These are phyloP conservation scores for Paedocypris micromegethes DNA, from an alignment of 2,797 vertebrate species.

Conservation along the genomic window DNA sequence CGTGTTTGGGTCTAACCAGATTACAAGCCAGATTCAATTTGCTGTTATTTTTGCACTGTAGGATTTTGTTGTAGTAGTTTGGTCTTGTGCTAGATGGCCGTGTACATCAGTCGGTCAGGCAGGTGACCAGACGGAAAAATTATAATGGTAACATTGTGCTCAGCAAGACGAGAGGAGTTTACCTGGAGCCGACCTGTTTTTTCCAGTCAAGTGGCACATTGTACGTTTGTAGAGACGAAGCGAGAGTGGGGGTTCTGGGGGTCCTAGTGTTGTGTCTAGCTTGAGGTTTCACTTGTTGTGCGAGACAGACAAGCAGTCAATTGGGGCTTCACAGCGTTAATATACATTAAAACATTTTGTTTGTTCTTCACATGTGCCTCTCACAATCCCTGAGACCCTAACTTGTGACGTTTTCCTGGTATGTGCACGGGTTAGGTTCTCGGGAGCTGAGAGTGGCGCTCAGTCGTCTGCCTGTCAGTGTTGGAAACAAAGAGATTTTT, in stretches of 20 bases:
- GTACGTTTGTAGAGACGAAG: constrained; percentile 47
- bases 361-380: constrained; percentile 70
- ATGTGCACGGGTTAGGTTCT: constrained; percentile 99
- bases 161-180: constrained; percentile 35
- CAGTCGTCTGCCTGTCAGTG: constrained; percentile 64
- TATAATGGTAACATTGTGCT: constrained; percentile 26
- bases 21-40: too few species aligned
- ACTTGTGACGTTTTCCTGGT: constrained; percentile 99
- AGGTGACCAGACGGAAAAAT: constrained; percentile 32
- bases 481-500: constrained; percentile 54
- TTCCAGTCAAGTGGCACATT: constrained; percentile 64
- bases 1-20: too few species aligned
- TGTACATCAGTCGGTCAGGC: constrained; percentile 1
- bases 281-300: constrained; percentile 66
- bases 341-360: too few species aligned
- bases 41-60: too few species aligned
- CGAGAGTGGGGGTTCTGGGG: constrained; percentile 44
- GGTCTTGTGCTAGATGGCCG: constrained; percentile 6
- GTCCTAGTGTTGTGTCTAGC: constrained; percentile 70
- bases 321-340: neutral
- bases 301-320: constrained; percentile 41
- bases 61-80: neutral
- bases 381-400: constrained; percentile 99
- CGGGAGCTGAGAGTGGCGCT: constrained; percentile 96
- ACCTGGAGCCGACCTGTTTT: constrained; percentile 56